Evolutionary conservation across 2,888 invertebrate genomes (phyloP).

Genomic region (Apomyelois bistriatella): DNA sequence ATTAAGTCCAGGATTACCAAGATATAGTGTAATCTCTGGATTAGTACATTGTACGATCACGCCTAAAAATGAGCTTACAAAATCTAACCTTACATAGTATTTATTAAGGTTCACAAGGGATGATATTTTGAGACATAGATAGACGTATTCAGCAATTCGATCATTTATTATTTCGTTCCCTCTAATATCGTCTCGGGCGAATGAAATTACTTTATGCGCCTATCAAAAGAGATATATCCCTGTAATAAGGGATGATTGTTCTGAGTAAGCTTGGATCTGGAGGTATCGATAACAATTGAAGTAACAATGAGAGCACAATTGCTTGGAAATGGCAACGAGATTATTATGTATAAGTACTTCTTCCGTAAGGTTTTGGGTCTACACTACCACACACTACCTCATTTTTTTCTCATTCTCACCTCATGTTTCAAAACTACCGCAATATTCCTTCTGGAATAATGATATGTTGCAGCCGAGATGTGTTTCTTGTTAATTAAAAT

Average conservation of each 20-base stretch:
- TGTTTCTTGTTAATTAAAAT: no score
- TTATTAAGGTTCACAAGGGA: neutral
- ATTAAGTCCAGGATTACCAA: neutral
- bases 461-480: no score
- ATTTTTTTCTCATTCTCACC: no score
- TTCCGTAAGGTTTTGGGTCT: no score
- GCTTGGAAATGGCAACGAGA: neutral
- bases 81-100: neutral
- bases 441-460: no score
- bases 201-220: conserved; percentile 23
- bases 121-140: conserved; percentile 9
- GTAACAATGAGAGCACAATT: neutral
- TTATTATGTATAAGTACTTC: neutral
- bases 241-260: conserved; percentile 40
- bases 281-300: conserved; percentile 29
- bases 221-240: conserved; percentile 22
- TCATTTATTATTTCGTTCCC: conserved; percentile 23
- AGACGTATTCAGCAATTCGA: conserved; percentile 19
- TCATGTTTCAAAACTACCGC: no score
- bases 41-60: neutral
- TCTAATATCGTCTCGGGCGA: conserved; percentile 20
- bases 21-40: neutral
- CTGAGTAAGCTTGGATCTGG: conserved; percentile 27
- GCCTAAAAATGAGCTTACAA: neutral
- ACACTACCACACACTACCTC: no score